Conservation (phyloP, 1,140 invertebrate species). For the Lepidurus packardi region DNA sequence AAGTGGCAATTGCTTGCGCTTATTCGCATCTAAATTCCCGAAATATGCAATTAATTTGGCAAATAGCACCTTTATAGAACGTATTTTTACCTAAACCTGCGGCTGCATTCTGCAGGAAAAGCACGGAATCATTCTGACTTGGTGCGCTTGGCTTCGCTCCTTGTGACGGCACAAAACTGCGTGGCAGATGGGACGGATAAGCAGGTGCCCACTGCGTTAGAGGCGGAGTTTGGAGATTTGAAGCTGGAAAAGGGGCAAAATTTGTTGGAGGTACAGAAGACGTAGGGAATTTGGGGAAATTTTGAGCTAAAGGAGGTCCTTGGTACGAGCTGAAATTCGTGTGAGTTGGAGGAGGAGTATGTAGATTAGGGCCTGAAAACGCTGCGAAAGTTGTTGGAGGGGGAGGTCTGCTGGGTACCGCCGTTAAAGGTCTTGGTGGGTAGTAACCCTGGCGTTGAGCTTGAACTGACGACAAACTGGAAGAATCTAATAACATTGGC, state of each 20-base stretch:
- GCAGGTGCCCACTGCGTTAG: conserved; percentile 42
- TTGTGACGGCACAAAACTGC: not conserved
- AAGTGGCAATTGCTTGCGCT: conserved; percentile 80
- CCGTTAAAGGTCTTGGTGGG: conserved; percentile 41
- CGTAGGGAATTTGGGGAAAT: not conserved
- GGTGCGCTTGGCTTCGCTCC: not conserved
- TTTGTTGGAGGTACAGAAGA: not conserved
- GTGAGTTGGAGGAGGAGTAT: not conserved
- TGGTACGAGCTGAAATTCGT: not conserved
- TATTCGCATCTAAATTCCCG: conserved; percentile 67
- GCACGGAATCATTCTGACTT: not conserved
- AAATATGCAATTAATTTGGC: not conserved
- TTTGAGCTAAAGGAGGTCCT: not conserved
- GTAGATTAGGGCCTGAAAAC: not conserved
- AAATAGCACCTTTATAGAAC: not conserved
- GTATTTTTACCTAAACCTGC: not conserved
- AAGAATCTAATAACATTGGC: conserved; percentile 33
- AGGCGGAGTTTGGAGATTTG: not conserved
- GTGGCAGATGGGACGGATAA: conserved; percentile 45
- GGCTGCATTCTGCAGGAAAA: not conserved
- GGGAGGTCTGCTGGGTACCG: conserved; percentile 1
- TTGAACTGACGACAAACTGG: conserved; percentile 15
- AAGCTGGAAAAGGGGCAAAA: not conserved
- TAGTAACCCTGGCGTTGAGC: conserved; percentile 6
- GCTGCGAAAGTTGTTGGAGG: not conserved